phyloP scores from a whole-genome alignment of 2,888 invertebrate genomes.

The Dasysyrphus albostriatus region DNA sequence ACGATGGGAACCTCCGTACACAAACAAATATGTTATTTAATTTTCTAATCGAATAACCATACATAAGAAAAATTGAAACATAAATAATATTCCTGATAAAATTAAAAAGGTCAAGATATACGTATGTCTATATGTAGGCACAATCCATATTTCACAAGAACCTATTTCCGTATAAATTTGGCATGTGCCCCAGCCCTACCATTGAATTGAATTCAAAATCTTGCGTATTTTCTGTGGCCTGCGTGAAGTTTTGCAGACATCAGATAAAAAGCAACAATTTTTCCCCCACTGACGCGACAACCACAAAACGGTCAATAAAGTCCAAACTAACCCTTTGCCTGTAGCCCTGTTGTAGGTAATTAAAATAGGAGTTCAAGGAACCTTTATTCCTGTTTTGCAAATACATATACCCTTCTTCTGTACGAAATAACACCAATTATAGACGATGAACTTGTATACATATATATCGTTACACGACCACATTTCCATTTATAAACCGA shows the following conservation, averaged over 20 bases:
- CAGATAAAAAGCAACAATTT: constrained; percentile 34
- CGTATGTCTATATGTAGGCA: too few relatives aligned
- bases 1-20: too few relatives aligned
- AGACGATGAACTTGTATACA: constrained; percentile 56
- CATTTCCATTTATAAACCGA: constrained; percentile 8
- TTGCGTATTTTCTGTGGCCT: neutral
- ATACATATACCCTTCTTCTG: neutral
- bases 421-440: constrained; percentile 49
- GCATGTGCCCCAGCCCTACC: neutral
- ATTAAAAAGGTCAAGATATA: too few relatives aligned
- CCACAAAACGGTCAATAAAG: constrained; percentile 44
- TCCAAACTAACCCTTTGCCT: constrained; percentile 19
- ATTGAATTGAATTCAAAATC: neutral
- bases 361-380: constrained; percentile 64
- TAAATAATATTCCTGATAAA: too few relatives aligned
- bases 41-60: too few relatives aligned
- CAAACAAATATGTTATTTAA: too few relatives aligned
- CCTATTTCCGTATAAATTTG: neutral
- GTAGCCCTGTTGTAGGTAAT: neutral
- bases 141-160: neutral
- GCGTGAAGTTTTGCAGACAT: constrained; percentile 15
- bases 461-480: constrained; percentile 6
- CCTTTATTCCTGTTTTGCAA: constrained; percentile 48
- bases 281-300: constrained; percentile 4
- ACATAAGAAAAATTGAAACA: too few relatives aligned